Conservation (phyloP, 1,140 invertebrate species). For the Drosophila nannoptera region DNA sequence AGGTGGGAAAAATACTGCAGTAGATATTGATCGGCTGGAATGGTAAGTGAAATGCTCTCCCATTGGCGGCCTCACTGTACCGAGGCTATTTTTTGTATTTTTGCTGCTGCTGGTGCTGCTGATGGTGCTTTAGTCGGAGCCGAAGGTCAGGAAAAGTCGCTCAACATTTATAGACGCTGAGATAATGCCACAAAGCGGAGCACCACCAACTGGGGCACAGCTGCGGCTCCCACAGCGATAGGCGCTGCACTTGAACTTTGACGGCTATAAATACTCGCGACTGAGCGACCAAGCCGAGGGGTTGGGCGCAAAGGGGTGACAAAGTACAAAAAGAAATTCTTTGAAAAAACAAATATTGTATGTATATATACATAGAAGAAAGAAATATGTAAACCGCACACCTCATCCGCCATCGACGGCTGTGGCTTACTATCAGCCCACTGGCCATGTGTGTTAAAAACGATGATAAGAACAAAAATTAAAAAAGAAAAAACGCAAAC, state of each 20-base stretch:
- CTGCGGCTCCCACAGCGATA: conserved; percentile 48
- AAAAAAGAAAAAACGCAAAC: conserved; percentile 8
- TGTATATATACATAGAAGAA: no score
- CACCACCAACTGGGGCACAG: conserved; percentile 39
- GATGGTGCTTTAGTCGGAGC: conserved; percentile 8
- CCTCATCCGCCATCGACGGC: conserved; percentile 16
- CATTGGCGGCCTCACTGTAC: no score
- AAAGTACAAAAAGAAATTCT: conserved; percentile 7
- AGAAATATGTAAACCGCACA: conserved; percentile 18
- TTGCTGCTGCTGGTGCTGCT: no score
- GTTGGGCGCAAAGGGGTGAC: not conserved
- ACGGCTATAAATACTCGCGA: conserved; percentile 35
- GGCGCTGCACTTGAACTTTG: conserved; percentile 39
- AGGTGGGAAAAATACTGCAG: no score
- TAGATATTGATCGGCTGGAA: no score
- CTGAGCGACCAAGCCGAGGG: not conserved
- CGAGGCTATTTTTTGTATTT: no score
- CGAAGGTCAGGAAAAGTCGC: conserved; percentile 34
- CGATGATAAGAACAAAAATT: conserved; percentile 12
- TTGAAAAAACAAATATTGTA: no score
- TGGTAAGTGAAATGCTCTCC: no score
- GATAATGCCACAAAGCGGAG: conserved; percentile 27
- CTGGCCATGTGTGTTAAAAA: conserved; percentile 19
- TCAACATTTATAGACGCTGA: conserved; percentile 45
- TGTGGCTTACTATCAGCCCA: conserved; percentile 15